Evolutionary conservation across 2,797 vertebrate species (phyloP).

Genomic region (Alfaro cultratus): DNA sequence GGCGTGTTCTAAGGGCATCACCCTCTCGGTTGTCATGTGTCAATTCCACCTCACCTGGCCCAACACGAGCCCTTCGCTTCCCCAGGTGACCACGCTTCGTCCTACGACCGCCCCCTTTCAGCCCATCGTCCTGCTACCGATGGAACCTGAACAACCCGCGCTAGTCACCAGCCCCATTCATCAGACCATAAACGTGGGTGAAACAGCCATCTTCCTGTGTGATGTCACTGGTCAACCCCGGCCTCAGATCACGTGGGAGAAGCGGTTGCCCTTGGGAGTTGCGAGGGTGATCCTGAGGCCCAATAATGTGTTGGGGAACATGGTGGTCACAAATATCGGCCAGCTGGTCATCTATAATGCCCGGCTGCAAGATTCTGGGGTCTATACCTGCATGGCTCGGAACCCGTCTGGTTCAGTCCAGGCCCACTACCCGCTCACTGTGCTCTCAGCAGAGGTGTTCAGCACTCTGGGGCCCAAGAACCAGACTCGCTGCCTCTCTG

Average conservation of each 20-base stretch:
- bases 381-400: slow-evolving; percentile 91
- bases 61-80: slow-evolving; percentile 86
- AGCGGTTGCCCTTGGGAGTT: slow-evolving; percentile 81
- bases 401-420: slow-evolving; percentile 86
- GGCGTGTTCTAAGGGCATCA: slow-evolving; percentile 93
- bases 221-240: slow-evolving; percentile 87
- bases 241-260: slow-evolving; percentile 94
- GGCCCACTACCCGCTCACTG: slow-evolving; percentile 87
- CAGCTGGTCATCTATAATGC: slow-evolving; percentile 97
- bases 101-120: slow-evolving; percentile 86
- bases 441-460: slow-evolving; percentile 77
- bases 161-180: slow-evolving; percentile 84
- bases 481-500: slow-evolving; percentile 79
- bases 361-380: slow-evolving; percentile 87
- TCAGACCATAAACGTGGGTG: slow-evolving; percentile 86
- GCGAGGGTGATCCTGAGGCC: slow-evolving; percentile 89
- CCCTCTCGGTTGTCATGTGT: slow-evolving; percentile 89
- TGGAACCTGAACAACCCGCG: slow-evolving; percentile 78
- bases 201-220: slow-evolving; percentile 95
- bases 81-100: slow-evolving; percentile 85
- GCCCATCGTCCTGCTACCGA: slow-evolving; percentile 76
- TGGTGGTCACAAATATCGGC: slow-evolving; percentile 95
- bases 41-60: slow-evolving; percentile 90
- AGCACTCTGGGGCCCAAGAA: slow-evolving; percentile 77
- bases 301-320: slow-evolving; percentile 91